Evolutionary conservation across 1,140 invertebrate species (phyloP).

Genomic region (Lepidurus packardi): DNA sequence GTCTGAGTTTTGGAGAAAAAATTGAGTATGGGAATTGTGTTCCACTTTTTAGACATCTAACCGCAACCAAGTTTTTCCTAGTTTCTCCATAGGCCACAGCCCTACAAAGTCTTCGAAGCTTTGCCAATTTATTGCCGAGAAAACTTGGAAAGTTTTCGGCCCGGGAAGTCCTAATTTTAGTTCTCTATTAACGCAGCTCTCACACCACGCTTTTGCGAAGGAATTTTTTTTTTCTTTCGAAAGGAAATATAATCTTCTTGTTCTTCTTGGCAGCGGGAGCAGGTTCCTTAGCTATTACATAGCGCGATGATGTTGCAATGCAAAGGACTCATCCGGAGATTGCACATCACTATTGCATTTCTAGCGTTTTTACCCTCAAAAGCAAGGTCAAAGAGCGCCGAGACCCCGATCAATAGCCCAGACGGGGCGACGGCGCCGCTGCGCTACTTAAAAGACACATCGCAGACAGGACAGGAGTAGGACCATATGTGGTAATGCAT

Average conservation of each 20-base stretch:
- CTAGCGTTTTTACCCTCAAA: neutral
- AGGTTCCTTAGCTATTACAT: too few relatives aligned
- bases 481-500: slow-evolving; percentile 9
- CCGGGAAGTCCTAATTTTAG: neutral
- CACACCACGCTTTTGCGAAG: too few relatives aligned
- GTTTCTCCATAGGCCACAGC: slow-evolving; percentile 14
- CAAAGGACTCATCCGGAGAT: too few relatives aligned
- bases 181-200: neutral
- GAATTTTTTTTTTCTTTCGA: too few relatives aligned
- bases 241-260: too few relatives aligned
- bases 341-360: too few relatives aligned
- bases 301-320: too few relatives aligned
- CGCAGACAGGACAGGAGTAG: neutral
- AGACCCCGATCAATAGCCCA: slow-evolving; percentile 13
- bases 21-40: too few relatives aligned
- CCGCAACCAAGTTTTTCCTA: neutral
- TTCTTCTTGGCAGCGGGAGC: too few relatives aligned
- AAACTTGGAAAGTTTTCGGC: neutral
- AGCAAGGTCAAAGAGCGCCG: neutral
- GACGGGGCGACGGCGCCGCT: slow-evolving; percentile 6
- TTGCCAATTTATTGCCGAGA: neutral
- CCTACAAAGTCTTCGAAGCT: neutral
- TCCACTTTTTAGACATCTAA: neutral
- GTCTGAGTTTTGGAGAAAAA: neutral
- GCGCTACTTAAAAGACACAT: slow-evolving; percentile 9